Evolutionary conservation across 2,888 invertebrate genomes (phyloP), one percentile per base, ranked within the genome.

Genomic region (Xiphydria camelus): DNA sequence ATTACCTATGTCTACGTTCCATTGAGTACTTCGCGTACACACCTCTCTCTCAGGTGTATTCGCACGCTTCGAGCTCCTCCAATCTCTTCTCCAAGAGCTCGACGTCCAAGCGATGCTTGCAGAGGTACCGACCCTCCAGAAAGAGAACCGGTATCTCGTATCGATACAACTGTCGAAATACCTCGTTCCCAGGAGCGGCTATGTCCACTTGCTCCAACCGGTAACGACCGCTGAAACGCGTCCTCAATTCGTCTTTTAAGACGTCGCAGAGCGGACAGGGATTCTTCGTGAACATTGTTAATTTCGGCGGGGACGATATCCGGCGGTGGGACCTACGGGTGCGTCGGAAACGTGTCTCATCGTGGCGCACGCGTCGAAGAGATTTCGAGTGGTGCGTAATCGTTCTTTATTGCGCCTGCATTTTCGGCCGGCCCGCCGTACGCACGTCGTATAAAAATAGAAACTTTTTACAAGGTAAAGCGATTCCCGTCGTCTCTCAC

Each of bases 111-210:
- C 76, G 80, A 70, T 90, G 88, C 80, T 87, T 90, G 68, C 90
- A 89, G 33, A 94, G 78, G 76, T 83, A 94, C 61, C 86, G 81
- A 4, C 88, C 89, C 76, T 93, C 88, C 4, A 94, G 79, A 75
- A 92, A 91, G 57, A 94, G 76, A 5, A 94, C 94, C 29, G 94
- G 94, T 66, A 94, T 94, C 68, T 94, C 92, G 68, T 86, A 82
- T 53, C 86, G 82, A 67, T 91, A 94, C 33, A 89, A 77, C 47
- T 85, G 79, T 46, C 86, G 77, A 82, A 86, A 91, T 40, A 82
- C 78, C 22, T 88, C 67, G 74, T 93, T 91, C 62, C 85, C 86
- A 66, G 83, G 83, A 9, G 80, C 78, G 10, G 85, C 84, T 36
- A 94, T 94, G 73, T 91, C 86, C 37, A 94, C 83, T 73, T 86